Percentiles rank a stretch among this genome's conserved stretches.
These are phyloP conservation scores for Oxystoma pomonae DNA, from an alignment of 2,888 invertebrate genomes.

Conservation along the genomic window DNA sequence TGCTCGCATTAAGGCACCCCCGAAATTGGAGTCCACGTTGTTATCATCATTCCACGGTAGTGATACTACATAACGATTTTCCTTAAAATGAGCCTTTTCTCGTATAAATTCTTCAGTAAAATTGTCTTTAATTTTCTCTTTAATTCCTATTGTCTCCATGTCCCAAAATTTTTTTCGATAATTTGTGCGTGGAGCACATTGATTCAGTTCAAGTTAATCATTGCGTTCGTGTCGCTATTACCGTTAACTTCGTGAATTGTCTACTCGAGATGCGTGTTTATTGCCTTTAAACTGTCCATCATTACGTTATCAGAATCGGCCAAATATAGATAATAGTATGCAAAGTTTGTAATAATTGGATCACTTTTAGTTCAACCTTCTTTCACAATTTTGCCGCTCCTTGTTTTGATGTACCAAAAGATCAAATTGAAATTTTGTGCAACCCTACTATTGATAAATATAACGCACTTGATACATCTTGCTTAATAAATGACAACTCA, in stretches of 20 bases:
- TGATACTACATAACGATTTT: conserved; percentile 7
- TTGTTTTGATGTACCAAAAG: neutral
- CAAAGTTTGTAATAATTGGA: neutral
- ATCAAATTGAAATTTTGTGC: conserved; percentile 1
- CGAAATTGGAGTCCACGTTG: conserved; percentile 6
- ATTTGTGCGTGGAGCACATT: neutral
- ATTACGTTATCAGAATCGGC: neutral
- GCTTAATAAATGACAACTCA: no score
- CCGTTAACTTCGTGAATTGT: neutral
- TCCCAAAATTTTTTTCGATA: conserved; percentile 3
- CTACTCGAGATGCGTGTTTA: neutral
- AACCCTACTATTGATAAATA: no score
- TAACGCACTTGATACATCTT: no score
- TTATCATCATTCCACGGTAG: conserved; percentile 10
- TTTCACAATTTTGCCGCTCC: neutral
- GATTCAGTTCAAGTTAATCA: neutral
- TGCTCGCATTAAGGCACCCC: conserved; percentile 5
- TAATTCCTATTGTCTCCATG: neutral
- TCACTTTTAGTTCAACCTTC: neutral
- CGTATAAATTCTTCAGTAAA: conserved; percentile 2
- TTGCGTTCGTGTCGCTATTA: neutral
- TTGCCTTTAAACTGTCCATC: neutral
- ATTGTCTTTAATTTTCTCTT: neutral
- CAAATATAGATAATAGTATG: neutral
- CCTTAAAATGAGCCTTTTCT: conserved; percentile 6